Evolutionary conservation across 2,888 invertebrate species (phyloP), one percentile per base, ranked within the genome.

Genomic region (Pyrgus malvae): DNA sequence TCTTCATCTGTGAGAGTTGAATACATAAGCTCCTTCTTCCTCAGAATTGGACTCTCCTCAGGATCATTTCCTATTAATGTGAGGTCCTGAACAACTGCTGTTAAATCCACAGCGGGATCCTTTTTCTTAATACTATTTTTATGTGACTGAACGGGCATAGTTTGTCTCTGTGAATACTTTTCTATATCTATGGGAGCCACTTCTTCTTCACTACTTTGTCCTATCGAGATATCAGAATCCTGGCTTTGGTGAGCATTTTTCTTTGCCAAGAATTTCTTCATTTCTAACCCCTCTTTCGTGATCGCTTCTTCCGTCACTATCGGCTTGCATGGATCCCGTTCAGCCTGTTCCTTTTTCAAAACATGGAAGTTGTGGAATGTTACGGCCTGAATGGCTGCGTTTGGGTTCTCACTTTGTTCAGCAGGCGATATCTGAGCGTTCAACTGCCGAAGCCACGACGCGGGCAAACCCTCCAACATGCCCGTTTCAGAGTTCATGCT

Each of bases 331-430:
- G 92, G 92, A 40, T 94, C 93, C 48, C 92, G 92, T 40, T 92
- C 92, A 42, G 93, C 93, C 67, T 95, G 95, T 70, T 96, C 95
- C 68, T 96, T 95, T 72, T 96, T 96, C 35, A 65, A 61, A 64
- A 96, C 95, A 7, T 95, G 95, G 83, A 96, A 96, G 76, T 97
- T 96, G 76, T 97, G 97, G 75, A 95, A 97, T 72, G 96, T 96
- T 48, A 98, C 93, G 19, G 98, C 98, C 74, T 97, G 96, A 53
- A 97, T 93, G 1, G 97, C 97, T 29, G 97, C 97, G 69, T 94
- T 93, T 2, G 98, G 98, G 85, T 98, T 96, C 69, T 97, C 94
- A 77, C 94, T 93, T 81, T 97, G 97, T 76, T 98, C 98, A 33
- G 94, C 95, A 67, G 94, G 93, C 29, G 96, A 95, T 62, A 98